Percentiles rank a stretch among this genome's conserved stretches.
Evolutionary conservation across 1,140 invertebrate genomes (phyloP).

Genomic region (Gyrodactylus salaris): DNA sequence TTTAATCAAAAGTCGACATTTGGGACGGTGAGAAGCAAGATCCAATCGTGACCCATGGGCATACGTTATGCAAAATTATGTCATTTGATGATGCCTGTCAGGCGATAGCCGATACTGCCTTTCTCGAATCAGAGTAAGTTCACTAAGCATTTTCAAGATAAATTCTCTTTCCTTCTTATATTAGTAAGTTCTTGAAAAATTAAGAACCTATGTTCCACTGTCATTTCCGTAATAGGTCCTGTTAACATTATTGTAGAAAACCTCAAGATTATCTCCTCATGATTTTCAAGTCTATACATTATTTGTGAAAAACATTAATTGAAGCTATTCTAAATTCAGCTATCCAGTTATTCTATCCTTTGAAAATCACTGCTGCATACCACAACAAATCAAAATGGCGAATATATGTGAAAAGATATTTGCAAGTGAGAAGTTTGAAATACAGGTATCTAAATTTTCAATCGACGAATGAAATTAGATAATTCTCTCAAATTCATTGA

Average conservation of each 20-base stretch:
- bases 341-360: constrained; percentile 72
- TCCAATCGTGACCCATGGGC: constrained; percentile 79
- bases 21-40: constrained; percentile 65
- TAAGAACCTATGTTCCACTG: too few relatives aligned
- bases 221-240: too few relatives aligned
- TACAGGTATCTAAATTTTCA: too few relatives aligned
- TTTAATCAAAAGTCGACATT: constrained; percentile 27
- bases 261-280: too few relatives aligned
- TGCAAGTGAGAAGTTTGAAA: constrained; percentile 13
- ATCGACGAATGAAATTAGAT: too few relatives aligned
- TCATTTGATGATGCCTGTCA: background rate
- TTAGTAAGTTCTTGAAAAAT: too few relatives aligned
- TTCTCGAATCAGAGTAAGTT: background rate
- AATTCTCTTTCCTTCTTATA: too few relatives aligned
- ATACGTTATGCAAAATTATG: constrained; percentile 48
- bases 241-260: too few relatives aligned
- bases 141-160: background rate
- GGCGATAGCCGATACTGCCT: background rate
- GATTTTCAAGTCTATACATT: too few relatives aligned
- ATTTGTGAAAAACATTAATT: too few relatives aligned
- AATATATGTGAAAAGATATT: constrained; percentile 11
- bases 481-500: too few relatives aligned
- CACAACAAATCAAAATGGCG: constrained; percentile 67
- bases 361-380: constrained; percentile 71
- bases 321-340: background rate